Evolutionary conservation across 2,888 invertebrate species (phyloP).

Genomic region (Punctoribates punctum): DNA sequence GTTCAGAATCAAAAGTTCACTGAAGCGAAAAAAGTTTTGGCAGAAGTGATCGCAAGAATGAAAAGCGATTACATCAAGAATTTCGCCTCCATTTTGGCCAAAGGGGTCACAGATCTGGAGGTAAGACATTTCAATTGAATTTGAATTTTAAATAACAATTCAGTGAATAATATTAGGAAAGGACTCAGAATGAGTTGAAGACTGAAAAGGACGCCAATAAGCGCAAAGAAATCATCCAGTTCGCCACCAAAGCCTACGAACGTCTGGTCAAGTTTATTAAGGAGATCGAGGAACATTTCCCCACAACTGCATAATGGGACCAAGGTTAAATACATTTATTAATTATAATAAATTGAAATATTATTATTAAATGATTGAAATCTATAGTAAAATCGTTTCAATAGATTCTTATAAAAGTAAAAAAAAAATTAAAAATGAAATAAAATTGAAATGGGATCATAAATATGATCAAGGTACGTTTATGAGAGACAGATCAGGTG

Average conservation of each 20-base stretch:
- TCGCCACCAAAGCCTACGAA: constrained; percentile 4
- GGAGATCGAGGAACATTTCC: constrained; percentile 7
- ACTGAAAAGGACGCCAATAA: constrained; percentile 8
- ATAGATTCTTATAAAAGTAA: neutral
- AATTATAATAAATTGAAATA: no score
- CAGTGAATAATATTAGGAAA: neutral
- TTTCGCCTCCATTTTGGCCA: constrained; percentile 13
- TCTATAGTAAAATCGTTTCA: no score
- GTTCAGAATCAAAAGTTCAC: neutral
- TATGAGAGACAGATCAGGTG: no score
- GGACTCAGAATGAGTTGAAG: neutral
- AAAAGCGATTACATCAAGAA: constrained; percentile 30
- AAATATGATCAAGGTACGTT: no score
- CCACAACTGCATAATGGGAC: neutral
- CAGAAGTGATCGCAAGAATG: neutral
- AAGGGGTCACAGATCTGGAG: neutral
- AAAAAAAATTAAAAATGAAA: neutral
- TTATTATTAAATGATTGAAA: neutral
- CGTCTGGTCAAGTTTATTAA: constrained; percentile 14
- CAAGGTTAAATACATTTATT: no score
- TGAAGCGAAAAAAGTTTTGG: neutral
- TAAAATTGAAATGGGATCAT: no score
- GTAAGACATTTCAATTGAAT: neutral
- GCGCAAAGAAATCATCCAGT: constrained; percentile 11
- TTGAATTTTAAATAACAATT: neutral